These are phyloP conservation scores for Macaca nemestrina DNA, from an alignment of 2,113 vertebrate genomes.

Conservation along the genomic window DNA sequence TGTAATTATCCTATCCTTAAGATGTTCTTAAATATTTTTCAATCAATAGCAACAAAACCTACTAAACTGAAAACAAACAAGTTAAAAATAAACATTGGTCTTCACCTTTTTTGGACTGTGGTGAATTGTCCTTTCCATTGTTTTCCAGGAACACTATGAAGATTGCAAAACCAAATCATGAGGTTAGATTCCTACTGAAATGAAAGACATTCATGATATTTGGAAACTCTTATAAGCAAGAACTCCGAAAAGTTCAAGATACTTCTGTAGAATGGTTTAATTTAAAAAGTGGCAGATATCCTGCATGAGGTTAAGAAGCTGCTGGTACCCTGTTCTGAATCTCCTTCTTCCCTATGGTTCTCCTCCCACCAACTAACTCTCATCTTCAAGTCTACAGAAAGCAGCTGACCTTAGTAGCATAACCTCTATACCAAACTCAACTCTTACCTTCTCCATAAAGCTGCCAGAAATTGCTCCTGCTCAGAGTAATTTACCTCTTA, in stretches of 20 bases:
- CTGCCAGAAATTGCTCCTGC: not conserved
- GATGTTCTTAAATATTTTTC: not conserved
- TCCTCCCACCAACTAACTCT: not conserved
- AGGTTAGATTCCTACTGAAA: conserved; percentile 59
- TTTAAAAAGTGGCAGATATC: not conserved
- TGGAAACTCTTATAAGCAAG: conserved; percentile 29
- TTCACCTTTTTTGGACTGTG: conserved; percentile 87
- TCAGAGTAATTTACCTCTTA: not conserved
- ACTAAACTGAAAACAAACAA: not conserved
- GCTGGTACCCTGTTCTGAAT: not conserved
- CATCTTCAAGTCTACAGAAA: not conserved
- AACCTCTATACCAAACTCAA: conserved; percentile 8
- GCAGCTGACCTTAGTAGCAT: not conserved
- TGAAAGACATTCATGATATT: not conserved
- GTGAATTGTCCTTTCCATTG: conserved; percentile 91
- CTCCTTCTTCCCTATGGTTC: not conserved
- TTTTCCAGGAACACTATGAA: conserved; percentile 87
- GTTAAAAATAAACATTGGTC: conserved; percentile 44
- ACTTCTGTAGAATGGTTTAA: not conserved
- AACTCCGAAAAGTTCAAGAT: not conserved
- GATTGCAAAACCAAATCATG: conserved; percentile 61
- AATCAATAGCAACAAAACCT: not conserved
- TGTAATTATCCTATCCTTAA: conserved; percentile 5
- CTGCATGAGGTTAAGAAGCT: not conserved
- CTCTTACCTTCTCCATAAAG: conserved; percentile 5